Base-by-base conservation (phyloP, 2,113 vertebrate genomes). In the Elachura formosa region DNA sequence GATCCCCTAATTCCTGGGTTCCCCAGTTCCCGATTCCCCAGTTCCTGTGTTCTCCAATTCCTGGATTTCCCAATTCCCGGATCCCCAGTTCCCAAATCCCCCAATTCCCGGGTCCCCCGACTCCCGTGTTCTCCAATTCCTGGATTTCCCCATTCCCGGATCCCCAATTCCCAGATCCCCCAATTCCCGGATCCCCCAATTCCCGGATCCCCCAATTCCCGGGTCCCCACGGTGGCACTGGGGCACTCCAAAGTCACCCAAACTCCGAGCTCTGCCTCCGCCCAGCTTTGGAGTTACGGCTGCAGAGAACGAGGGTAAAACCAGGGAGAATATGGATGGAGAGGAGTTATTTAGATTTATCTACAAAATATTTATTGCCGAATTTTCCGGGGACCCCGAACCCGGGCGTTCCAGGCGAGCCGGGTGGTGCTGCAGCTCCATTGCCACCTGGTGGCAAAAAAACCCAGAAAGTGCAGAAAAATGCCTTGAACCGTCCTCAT, bases 371-470 rank as follows among this genome's bases (percentile, higher is more conserved):
- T n/a, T 23, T 3, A 5, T 7, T 18, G 5, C 16, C 5, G 10
- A 14, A 10, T 8, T 3, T 11, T 1, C 4, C 26, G 2, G 29
- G 22, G 45, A 14, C 4, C 2, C 45, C 10, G 21, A 63, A 5
- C 10, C 10, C 4, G 16, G 25, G 0, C 38, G 41, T 40, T 88
- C 25, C 24, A 1, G 15, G 5, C 3, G 6, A 25, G 48, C 1
- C 1, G 43, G 17, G 31, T 1, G 3, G 2, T 59, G 34, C 79
- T 69, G 78, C 11, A 26, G 52, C 81, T 90, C 40, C 29, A 28
- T 79, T 96, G 94, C 94, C 96, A 96, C 77, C 94, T 96, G 73
- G 40, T 87, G 96, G 96, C 14, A 6, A 62, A 72, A 41, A 43
- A 26, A 5, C 0, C 2, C 49, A 2, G 41, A 1, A 55, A 59